These are phyloP conservation scores for Neolamprologus falcicula DNA, from an alignment of 2,113 vertebrate species.

Conservation along the genomic window DNA sequence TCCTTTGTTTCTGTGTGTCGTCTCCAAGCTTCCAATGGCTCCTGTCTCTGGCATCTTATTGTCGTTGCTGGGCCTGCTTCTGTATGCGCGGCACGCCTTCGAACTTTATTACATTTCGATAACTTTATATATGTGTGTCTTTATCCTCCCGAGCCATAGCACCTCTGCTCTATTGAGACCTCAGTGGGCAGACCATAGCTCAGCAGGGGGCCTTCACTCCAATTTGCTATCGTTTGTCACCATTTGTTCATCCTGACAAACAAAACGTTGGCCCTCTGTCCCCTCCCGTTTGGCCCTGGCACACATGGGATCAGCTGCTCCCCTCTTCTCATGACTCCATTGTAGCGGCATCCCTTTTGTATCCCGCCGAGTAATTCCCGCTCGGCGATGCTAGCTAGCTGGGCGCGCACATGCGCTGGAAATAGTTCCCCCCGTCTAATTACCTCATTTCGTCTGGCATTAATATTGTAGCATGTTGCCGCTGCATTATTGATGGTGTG, in stretches of 20 bases:
- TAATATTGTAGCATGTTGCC: slow-evolving; percentile 49
- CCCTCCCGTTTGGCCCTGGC: slow-evolving; percentile 26
- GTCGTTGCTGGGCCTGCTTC: slow-evolving; percentile 1
- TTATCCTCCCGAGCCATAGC: slow-evolving; percentile 22
- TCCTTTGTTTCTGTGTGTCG: slow-evolving; percentile 4
- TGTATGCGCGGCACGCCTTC: slow-evolving; percentile 29
- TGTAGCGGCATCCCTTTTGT: slow-evolving; percentile 2
- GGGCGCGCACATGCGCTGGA: not conserved
- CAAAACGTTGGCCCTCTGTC: slow-evolving; percentile 45
- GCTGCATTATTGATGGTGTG: slow-evolving; percentile 56
- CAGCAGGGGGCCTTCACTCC: slow-evolving; percentile 68
- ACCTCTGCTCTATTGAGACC: slow-evolving; percentile 44
- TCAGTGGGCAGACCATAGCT: slow-evolving; percentile 52
- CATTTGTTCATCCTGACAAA: slow-evolving; percentile 64
- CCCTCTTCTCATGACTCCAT: slow-evolving; percentile 2
- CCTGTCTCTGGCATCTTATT: slow-evolving; percentile 12
- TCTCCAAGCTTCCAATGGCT: slow-evolving; percentile 5
- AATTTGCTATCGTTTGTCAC: slow-evolving; percentile 75
- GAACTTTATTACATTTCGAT: slow-evolving; percentile 52
- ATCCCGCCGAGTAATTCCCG: not conserved
- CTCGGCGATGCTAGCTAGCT: not conserved
- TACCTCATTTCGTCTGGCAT: slow-evolving; percentile 54
- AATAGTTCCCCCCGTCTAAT: slow-evolving; percentile 47
- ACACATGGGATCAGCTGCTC: slow-evolving; percentile 48
- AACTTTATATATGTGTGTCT: slow-evolving; percentile 39